Percentiles rank a stretch among this genome's conserved stretches.
These are phyloP conservation scores for Musca domestica DNA, from an alignment of 1,140 invertebrate species.

Conservation along the genomic window DNA sequence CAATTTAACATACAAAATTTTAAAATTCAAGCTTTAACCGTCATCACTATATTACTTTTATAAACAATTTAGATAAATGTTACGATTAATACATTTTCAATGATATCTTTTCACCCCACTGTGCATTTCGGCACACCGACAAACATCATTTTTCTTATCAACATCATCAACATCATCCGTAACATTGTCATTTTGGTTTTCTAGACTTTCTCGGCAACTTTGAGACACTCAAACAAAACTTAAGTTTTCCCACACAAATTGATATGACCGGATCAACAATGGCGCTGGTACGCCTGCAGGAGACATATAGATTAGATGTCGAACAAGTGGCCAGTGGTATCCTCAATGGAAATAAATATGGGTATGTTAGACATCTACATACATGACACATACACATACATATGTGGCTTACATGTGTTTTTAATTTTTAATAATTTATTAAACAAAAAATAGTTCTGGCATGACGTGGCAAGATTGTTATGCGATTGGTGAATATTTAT, in stretches of 20 bases:
- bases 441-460: conserved; percentile 51
- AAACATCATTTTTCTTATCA: background rate
- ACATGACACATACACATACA: too few relatives aligned
- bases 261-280: conserved; percentile 91
- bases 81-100: too few relatives aligned
- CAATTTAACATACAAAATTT: too few relatives aligned
- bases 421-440: background rate
- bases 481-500: conserved; percentile 91
- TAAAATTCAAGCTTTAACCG: too few relatives aligned
- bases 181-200: background rate
- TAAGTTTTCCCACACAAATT: conserved; percentile 81
- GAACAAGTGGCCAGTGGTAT: conserved; percentile 82
- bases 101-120: too few relatives aligned
- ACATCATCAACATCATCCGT: background rate
- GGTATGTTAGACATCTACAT: conserved; percentile 56
- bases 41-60: too few relatives aligned
- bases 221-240: conserved; percentile 62
- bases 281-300: conserved; percentile 90
- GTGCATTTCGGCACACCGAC: background rate
- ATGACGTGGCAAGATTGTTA: conserved; percentile 89
- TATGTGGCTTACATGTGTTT: too few relatives aligned
- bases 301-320: conserved; percentile 92
- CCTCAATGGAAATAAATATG: conserved; percentile 80
- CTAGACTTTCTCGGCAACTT: conserved; percentile 72
- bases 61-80: too few relatives aligned